A percentile compares a stretch with the other conserved stretches of the same genome.
These are phyloP conservation scores for Cylindroiulus punctatus DNA, from an alignment of 2,888 invertebrate species.

Conservation along the genomic window DNA sequence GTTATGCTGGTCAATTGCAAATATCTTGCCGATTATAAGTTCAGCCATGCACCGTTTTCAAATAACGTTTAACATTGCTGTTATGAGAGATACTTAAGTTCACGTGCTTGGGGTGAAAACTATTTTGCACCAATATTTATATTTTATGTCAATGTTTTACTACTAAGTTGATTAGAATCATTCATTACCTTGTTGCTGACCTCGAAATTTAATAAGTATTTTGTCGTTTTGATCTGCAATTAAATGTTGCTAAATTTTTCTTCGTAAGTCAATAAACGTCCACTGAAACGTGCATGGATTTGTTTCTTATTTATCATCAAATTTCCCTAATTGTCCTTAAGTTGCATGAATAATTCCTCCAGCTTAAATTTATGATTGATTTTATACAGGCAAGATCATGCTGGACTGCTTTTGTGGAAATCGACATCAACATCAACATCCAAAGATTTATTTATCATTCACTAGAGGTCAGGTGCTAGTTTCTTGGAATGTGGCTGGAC, in stretches of 20 bases:
- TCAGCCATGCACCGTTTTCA: neutral
- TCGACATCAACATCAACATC: too few species aligned
- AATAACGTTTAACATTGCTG: neutral
- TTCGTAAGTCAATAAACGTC: constrained; percentile 40
- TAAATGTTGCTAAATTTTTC: constrained; percentile 29
- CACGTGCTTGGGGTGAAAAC: neutral
- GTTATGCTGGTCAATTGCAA: neutral
- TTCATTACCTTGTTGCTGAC: constrained; percentile 1
- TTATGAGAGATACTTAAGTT: neutral
- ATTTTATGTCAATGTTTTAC: constrained; percentile 14
- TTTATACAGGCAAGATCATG: too few species aligned
- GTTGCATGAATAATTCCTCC: too few species aligned
- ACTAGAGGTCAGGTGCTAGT: too few species aligned
- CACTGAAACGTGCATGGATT: neutral
- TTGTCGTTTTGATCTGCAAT: neutral
- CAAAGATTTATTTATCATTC: too few species aligned
- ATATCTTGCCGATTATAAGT: neutral
- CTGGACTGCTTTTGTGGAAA: too few species aligned
- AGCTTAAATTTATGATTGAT: too few species aligned
- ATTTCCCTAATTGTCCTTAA: too few species aligned
- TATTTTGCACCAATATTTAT: constrained; percentile 28
- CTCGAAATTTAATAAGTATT: neutral
- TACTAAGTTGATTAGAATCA: neutral
- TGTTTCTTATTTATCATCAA: neutral
- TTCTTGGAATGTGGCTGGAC: too few species aligned